These are phyloP conservation scores for Neolamprologus modestus DNA, from an alignment of 2,113 vertebrate genomes.

Conservation along the genomic window DNA sequence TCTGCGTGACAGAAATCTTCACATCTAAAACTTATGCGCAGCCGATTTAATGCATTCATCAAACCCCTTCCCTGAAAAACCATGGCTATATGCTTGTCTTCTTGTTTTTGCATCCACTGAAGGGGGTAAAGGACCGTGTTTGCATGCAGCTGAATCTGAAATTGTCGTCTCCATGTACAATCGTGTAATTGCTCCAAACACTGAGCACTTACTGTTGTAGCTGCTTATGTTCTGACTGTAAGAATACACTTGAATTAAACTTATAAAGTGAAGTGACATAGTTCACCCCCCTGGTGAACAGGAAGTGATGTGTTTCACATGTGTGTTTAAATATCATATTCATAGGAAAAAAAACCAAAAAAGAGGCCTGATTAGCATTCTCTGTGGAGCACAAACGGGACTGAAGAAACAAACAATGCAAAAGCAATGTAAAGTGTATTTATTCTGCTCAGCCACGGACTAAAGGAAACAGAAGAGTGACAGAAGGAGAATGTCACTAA, in stretches of 20 bases:
- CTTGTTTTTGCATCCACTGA: background rate
- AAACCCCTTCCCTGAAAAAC: background rate
- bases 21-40: background rate
- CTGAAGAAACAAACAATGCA: background rate
- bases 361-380: background rate
- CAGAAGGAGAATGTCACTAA: conserved; percentile 51
- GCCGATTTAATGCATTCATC: background rate
- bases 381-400: background rate
- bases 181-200: background rate
- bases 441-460: background rate
- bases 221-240: background rate
- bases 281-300: background rate
- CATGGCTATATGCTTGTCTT: background rate
- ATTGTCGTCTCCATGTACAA: background rate
- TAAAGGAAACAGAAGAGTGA: background rate
- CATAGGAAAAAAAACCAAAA: rapidly evolving
- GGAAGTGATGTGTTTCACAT: background rate
- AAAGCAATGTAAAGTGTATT: conserved; percentile 9
- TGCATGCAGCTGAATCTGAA: background rate
- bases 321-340: background rate
- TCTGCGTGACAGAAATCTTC: background rate
- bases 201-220: background rate
- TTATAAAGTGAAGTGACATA: background rate
- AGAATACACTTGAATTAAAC: background rate
- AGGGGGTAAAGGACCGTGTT: background rate